Evolutionary conservation across 2,888 invertebrate genomes (phyloP), one percentile per base, ranked within the genome.

Genomic region (Apamea monoglypha): DNA sequence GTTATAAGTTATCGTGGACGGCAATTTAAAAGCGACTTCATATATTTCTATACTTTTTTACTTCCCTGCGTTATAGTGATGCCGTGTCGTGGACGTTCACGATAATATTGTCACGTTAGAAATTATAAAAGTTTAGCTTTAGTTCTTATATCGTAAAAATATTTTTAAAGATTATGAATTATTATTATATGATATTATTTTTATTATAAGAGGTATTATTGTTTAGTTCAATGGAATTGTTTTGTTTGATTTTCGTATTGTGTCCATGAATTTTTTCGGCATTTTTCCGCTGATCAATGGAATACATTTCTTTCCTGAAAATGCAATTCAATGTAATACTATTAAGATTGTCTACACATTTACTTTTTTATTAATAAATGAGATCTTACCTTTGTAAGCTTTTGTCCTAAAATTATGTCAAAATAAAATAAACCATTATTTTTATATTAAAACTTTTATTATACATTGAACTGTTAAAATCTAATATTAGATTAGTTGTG

Each of bases 391-490:
- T 63, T 47, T 72, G 29, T 64, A 50, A 53, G 6, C 0, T 2
- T 53, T 40, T 64, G 12, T n/a, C 16, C 3, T 10, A 44, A 66
- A 71, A 40, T 59, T 4, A 18, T 69, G n/a, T 67, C 0, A 10
- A 70, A 89, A 82, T 79, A 81, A 90, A 88, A 87, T 82, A 82
- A 88, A 82, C 81, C 74, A 47, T 85, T 64, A 50, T 68, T 90
- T 92, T 92, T 92, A 87, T 95, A 93, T 91, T 94, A 95, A 95
- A 95, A 92, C 88, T 95, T 84, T 95, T 95, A 95, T 94, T 95
- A 92, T 92, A 93, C 91, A 94, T 92, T 93, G 91, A 95, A 93
- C 92, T 92, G 89, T 92, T 92, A 91, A 91, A 89, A 91, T 87
- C 92, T 93, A 94, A 90, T 88, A 81, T 91, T 90, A 92, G 80